Evolutionary conservation across 2,113 vertebrate genomes (phyloP), one percentile per base, ranked within the genome.

Genomic region (Chrysochloris asiatica): DNA sequence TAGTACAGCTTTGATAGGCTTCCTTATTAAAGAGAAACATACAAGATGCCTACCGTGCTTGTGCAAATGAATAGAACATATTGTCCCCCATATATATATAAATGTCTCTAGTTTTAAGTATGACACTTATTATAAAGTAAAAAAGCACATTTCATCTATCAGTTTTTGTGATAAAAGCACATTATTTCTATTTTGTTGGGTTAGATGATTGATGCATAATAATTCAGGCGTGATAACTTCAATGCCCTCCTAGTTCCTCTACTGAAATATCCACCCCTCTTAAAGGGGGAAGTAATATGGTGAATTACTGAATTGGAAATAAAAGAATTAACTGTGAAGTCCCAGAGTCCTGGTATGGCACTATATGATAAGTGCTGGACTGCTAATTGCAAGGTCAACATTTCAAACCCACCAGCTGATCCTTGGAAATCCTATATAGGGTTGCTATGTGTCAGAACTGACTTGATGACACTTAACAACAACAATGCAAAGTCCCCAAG

Each of bases 21-120:
- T 95, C 33, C 80, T 88, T 65, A 76, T 59, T 59, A 94, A 73
- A 93, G 87, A 0, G 22, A 79, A 54, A 3, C 41, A 90, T 61
- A 41, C 86, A 59, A 91, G 52, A 92, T 59, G 56, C 71, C 47
- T 0, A 0, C 28, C 12, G 6, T 36, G 61, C 83, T 89, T 90
- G 86, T 26, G 65, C 78, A 94, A 97, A 89, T 63, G 41, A 95
- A 88, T 33, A 95, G 87, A 78, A 93, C 38, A 4, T 30, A 89
- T 3, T 86, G 6, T 30, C 41, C 80, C 56, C 93, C 67, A 88
- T 88, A 93, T 91, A 93, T 91, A 83, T 72, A 72, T 86, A 96
- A 96, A 95, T 67, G 52, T 24, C 61, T 24, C 10, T 67, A 79
- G 91, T 47, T 90, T 89, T 86, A 85, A 89, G 81, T 77, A 91